Percentiles rank a stretch among this genome's conserved stretches.
Conservation (phyloP, 1,140 invertebrate genomes). For the Wasmannia auropunctata region DNA sequence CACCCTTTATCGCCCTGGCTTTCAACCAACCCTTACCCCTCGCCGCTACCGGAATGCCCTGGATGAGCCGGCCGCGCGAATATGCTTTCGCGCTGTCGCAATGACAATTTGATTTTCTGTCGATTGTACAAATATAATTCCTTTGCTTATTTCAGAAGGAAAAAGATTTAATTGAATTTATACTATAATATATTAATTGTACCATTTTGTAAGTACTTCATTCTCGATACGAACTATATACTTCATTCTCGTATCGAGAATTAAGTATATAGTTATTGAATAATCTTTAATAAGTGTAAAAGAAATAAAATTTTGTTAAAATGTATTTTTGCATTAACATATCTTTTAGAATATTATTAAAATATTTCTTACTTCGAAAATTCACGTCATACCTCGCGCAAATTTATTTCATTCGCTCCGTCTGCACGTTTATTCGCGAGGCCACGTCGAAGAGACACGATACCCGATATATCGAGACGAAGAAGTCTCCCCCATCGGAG, state of each 20-base stretch:
- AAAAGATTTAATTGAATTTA: background rate
- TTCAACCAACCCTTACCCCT: constrained; percentile 34
- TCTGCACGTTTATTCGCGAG: background rate
- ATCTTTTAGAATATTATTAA: background rate
- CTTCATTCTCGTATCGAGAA: no score
- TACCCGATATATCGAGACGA: constrained; percentile 53
- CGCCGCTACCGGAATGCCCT: background rate
- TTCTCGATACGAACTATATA: background rate
- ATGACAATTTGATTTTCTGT: constrained; percentile 3
- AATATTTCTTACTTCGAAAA: background rate
- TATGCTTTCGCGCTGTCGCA: constrained; percentile 16
- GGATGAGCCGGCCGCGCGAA: constrained; percentile 10
- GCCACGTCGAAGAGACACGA: constrained; percentile 33
- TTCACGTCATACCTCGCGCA: background rate
- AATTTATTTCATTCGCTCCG: background rate
- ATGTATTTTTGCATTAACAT: background rate
- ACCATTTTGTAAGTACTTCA: no score
- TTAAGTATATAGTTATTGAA: background rate
- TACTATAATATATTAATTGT: background rate
- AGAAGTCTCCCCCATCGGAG: constrained; percentile 26
- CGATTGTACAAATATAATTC: background rate
- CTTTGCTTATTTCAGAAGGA: background rate
- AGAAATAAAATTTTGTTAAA: background rate
- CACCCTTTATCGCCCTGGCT: constrained; percentile 60
- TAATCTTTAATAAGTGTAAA: background rate